Evolutionary conservation across 2,888 invertebrate genomes (phyloP).

Genomic region (Sialis lutaria): DNA sequence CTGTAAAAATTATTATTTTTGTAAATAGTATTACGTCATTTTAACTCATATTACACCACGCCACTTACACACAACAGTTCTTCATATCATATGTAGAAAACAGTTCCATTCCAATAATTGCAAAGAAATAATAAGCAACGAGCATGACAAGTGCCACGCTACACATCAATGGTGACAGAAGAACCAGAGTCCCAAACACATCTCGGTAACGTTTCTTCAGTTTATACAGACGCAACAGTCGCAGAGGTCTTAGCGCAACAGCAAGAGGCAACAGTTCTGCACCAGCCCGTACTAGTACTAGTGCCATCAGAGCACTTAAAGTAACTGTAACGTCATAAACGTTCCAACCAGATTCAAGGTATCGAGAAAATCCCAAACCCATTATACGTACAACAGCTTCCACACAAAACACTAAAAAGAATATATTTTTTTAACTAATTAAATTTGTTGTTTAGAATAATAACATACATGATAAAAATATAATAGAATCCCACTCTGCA

Average conservation of each 20-base stretch:
- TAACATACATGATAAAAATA: slow-evolving; percentile 47
- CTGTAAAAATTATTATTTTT: slow-evolving; percentile 25
- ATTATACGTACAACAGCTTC: slow-evolving; percentile 59
- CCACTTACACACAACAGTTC: slow-evolving; percentile 67
- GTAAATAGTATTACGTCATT: not conserved
- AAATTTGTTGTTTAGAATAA: not conserved
- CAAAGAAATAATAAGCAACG: slow-evolving; percentile 75
- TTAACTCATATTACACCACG: slow-evolving; percentile 1
- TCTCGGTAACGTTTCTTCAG: slow-evolving; percentile 67
- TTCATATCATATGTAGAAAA: slow-evolving; percentile 56
- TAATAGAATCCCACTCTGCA: slow-evolving; percentile 59
- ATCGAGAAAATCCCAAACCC: slow-evolving; percentile 50
- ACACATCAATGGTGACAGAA: slow-evolving; percentile 66
- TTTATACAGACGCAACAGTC: slow-evolving; percentile 53
- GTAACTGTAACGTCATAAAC: slow-evolving; percentile 59
- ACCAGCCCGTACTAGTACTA: slow-evolving; percentile 40
- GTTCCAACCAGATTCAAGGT: slow-evolving; percentile 74
- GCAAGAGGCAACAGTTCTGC: slow-evolving; percentile 51
- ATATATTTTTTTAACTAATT: slow-evolving; percentile 4
- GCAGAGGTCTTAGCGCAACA: slow-evolving; percentile 52
- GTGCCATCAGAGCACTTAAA: slow-evolving; percentile 45
- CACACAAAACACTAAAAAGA: slow-evolving; percentile 49
- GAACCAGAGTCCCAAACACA: slow-evolving; percentile 66
- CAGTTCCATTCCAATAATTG: slow-evolving; percentile 78
- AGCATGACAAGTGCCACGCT: slow-evolving; percentile 70